Conservation (phyloP, 30 jellyfish, hydroid and myxozoan genomes). For the Phacellophora camtschatica region DNA sequence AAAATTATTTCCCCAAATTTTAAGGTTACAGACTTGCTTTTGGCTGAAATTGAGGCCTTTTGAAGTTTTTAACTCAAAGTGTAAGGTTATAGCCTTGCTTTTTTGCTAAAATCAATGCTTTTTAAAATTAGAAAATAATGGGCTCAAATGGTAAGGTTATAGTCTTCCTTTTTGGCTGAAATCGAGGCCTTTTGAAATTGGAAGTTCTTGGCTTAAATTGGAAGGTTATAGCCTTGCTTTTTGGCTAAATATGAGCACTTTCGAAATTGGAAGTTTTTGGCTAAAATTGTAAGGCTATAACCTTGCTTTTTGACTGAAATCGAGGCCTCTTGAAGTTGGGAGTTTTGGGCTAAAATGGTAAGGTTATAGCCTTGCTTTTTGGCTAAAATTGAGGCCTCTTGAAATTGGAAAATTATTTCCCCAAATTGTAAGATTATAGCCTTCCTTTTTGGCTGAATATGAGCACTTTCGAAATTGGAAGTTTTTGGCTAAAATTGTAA, state of each 20-base stretch:
- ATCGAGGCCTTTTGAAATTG: background rate
- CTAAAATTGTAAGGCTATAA: no score
- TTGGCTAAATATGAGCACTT: no score
- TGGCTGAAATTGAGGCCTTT: background rate
- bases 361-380: background rate
- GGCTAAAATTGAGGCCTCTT: background rate
- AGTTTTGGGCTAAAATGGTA: background rate
- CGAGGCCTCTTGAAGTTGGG: background rate
- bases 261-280: no score
- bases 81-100: background rate
- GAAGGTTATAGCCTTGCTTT: no score
- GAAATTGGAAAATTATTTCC: background rate
- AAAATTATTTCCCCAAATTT: background rate
- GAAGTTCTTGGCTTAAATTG: background rate
- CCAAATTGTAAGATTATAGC: background rate
- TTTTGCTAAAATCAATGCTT: background rate
- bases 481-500: background rate
- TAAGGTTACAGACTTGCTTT: background rate
- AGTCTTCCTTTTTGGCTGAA: background rate
- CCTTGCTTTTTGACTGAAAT: no score
- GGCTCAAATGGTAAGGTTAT: conserved; percentile 5
- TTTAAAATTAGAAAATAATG: no score
- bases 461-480: background rate
- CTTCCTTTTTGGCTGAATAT: background rate
- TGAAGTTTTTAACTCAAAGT: background rate